Base-by-base conservation (phyloP, 2,888 invertebrate species). In the Horisme vitalbata region DNA sequence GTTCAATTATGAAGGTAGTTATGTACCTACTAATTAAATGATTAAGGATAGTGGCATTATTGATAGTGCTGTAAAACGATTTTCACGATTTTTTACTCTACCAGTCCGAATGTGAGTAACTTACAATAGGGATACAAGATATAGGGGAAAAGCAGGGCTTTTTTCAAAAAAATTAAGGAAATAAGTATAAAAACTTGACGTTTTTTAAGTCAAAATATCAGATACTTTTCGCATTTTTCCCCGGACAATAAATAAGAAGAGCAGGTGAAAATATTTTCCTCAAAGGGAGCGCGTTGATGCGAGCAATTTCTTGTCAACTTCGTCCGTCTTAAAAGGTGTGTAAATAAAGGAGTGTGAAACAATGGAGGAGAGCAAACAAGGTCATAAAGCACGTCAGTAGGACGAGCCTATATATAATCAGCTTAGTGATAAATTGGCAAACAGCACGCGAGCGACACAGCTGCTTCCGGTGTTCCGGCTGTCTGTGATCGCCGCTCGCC, bases 351-450 rank as follows among this genome's bases (percentile, higher is more conserved):
- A 77, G 77, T 74, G 76, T 63, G 71, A 71, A 78, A 79, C 79
- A 79, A 81, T 76, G 60, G 64, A 75, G 71, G 74, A 79, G 77
- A 78, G 75, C 70, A 83, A 84, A 84, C 83, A 84, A 77, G 81
- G 82, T 82, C 79, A 79, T 85, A 85, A 86, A 85, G 75, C 80
- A 84, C 79, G 84, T 83, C 84, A 78, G 74, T 71, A 73, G 43
- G 80, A 81, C 81, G 71, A 76, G 81, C 85, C 86, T 85, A 80
- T 84, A 87, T 84, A 86, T 87, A 88, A 88, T 89, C 86, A 85
- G 86, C 87, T 88, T 87, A 84, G 87, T 87, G 85, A 88, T 87
- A 88, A 88, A 89, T 89, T 88, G 87, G 86, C 82, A 87, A 88
- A 88, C 78, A 87, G 74, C 88, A 89, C 88, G 87, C 87, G 75